Percentiles rank a stretch among this genome's conserved stretches.
phyloP scores from a whole-genome alignment of 2,797 vertebrate genomes.

The Pygocentrus nattereri region DNA sequence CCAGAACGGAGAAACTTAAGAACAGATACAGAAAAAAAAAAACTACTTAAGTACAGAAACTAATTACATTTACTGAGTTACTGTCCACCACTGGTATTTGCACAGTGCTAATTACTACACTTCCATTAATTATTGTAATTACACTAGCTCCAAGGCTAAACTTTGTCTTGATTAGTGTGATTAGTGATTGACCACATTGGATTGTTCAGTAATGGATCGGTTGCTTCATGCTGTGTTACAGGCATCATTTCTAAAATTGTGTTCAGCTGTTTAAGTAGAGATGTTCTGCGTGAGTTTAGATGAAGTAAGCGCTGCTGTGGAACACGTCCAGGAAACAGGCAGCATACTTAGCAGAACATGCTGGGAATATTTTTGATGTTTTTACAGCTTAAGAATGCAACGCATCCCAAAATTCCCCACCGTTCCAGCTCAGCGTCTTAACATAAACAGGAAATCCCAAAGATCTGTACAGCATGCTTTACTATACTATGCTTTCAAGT shows the following conservation, averaged over 20 bases:
- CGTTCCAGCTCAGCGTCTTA: slow-evolving; percentile 7
- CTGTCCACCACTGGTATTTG: too few relatives aligned
- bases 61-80: too few relatives aligned
- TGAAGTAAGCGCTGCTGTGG: slow-evolving; percentile 5
- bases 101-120: too few relatives aligned
- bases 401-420: slow-evolving; percentile 1
- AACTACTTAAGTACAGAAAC: too few relatives aligned
- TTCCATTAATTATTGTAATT: too few relatives aligned
- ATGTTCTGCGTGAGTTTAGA: slow-evolving; percentile 21
- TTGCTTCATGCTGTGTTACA: not conserved
- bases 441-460: slow-evolving; percentile 43
- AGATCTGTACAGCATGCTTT: not conserved
- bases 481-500: not conserved
- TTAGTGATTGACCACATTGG: too few relatives aligned
- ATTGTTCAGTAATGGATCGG: not conserved
- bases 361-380: slow-evolving; percentile 45
- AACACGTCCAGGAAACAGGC: slow-evolving; percentile 11
- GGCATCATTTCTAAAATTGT: not conserved
- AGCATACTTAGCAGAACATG: slow-evolving; percentile 40
- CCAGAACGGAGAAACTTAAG: too few relatives aligned
- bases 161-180: too few relatives aligned
- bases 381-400: slow-evolving; percentile 41
- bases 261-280: not conserved
- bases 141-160: too few relatives aligned
- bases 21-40: too few relatives aligned